phyloP scores from a whole-genome alignment of 2,797 vertebrate genomes.

The Falco naumanni region DNA sequence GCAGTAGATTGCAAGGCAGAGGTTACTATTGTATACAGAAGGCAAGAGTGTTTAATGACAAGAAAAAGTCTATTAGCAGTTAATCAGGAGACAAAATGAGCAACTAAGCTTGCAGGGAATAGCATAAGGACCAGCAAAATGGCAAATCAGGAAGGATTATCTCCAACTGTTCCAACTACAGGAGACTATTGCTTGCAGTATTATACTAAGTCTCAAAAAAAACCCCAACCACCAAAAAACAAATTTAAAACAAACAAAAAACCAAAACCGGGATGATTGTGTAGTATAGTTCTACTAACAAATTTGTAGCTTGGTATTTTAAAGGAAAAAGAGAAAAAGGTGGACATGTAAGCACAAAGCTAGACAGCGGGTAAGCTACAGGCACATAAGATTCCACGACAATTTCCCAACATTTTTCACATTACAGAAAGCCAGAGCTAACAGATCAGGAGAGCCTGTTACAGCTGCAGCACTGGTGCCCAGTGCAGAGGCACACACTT shows the following conservation, averaged over 20 bases:
- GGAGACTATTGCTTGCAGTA: not conserved
- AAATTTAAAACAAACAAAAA: not conserved
- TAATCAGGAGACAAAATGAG: not conserved
- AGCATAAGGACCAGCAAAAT: not conserved
- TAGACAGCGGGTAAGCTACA: not conserved
- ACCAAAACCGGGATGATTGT: rapidly evolving
- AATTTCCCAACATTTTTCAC: not conserved
- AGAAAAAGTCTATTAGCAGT: conserved; percentile 6
- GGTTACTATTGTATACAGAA: not conserved
- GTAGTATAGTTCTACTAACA: not conserved
- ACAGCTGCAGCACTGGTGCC: not conserved
- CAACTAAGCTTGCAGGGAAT: not conserved
- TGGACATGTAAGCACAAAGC: not conserved
- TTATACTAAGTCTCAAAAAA: not conserved
- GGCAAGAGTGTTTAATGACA: not conserved
- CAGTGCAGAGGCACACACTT: not conserved
- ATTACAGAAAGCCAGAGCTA: not conserved
- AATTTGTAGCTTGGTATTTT: not conserved
- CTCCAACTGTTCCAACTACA: not conserved
- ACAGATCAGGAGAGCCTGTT: not conserved
- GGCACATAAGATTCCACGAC: not conserved
- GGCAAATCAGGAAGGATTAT: not conserved
- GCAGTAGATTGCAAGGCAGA: not conserved
- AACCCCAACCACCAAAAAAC: not conserved
- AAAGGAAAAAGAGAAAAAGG: not conserved